Base-by-base conservation (phyloP, 2,888 invertebrate species). In the Trissolcus brochymenae region DNA sequence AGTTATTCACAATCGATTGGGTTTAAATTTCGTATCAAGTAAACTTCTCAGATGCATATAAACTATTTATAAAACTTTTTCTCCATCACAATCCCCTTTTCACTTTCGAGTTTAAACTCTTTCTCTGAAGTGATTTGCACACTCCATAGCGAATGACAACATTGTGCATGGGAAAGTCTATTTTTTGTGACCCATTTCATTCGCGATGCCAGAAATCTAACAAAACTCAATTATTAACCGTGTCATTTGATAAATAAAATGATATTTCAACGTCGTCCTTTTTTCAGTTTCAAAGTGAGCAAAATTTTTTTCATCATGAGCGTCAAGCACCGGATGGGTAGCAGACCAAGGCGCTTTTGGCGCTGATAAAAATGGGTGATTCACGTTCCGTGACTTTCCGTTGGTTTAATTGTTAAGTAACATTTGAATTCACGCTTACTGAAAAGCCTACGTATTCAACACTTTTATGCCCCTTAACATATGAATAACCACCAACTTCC, bases 321-420 rank as follows among this genome's bases (percentile, higher is more conserved):
- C 9, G 35, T 11, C 0, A 35, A 9, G 9, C 35, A 35, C 35
- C 35, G 35, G 35, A 35, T 35, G 35, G 35, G 2, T 35, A 35
- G 9, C 35, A 6, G 35, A 35, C 9, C 35, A 35, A 35, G 35
- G 35, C 7, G 25, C 25, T 25, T 25, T 2, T n/a, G n/a, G 9
- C 7, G 6, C 6, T 35, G 11, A 9, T 35, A 35, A 35, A 35
- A 35, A 35, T 35, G 9, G 51, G 19, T 19, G 17, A 51, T 51
- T 51, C 17, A 51, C 17, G 51, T 2, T 11, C 19, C 19, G 16
- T 19, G 16, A 59, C 16, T 55, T 35, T 35, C 60, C 7, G 49
- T 19, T 25, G n/a, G 11, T 16, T 64, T 46, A 54, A 64, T 64
- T 54, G 46, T 64, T 64, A 54, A 64, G 54, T 54, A 64, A 64